Evolutionary conservation across 2,888 invertebrate species (phyloP).

Genomic region (Camptogramma bilineatum): DNA sequence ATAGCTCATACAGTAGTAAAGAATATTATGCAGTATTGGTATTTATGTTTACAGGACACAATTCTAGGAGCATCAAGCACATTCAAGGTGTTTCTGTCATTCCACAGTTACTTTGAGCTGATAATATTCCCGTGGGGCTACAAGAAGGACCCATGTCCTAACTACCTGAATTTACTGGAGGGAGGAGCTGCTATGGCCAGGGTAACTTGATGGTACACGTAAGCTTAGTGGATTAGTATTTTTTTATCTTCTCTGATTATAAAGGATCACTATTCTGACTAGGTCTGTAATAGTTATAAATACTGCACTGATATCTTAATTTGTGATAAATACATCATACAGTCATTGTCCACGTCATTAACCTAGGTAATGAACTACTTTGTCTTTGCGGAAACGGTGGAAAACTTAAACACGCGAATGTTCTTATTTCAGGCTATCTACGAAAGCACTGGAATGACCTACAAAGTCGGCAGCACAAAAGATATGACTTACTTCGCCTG

Average conservation of each 20-base stretch:
- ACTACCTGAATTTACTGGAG: conserved; percentile 71
- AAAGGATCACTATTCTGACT: too few species aligned
- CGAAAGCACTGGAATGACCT: conserved; percentile 68
- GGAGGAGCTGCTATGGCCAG: conserved; percentile 73
- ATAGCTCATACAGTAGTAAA: too few species aligned
- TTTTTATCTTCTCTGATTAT: background rate
- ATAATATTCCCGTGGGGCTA: conserved; percentile 80
- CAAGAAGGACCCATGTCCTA: conserved; percentile 70
- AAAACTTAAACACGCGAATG: background rate
- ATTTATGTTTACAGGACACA: conserved; percentile 63
- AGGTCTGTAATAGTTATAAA: too few species aligned
- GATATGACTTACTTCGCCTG: conserved; percentile 77
- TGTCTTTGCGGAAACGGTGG: background rate
- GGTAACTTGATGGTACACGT: conserved; percentile 61
- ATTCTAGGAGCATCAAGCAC: conserved; percentile 65
- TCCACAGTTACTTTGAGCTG: conserved; percentile 77
- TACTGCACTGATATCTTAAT: too few species aligned
- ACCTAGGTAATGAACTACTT: too few species aligned
- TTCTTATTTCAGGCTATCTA: conserved; percentile 75
- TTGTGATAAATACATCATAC: too few species aligned
- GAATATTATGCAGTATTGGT: background rate
- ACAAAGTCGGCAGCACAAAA: conserved; percentile 77
- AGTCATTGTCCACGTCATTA: too few species aligned
- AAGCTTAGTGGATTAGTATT: conserved; percentile 44
- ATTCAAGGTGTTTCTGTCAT: conserved; percentile 77